Evolutionary conservation across 2,888 invertebrate species (phyloP), one percentile per base, ranked within the genome.

Genomic region (Drosophila atripex): DNA sequence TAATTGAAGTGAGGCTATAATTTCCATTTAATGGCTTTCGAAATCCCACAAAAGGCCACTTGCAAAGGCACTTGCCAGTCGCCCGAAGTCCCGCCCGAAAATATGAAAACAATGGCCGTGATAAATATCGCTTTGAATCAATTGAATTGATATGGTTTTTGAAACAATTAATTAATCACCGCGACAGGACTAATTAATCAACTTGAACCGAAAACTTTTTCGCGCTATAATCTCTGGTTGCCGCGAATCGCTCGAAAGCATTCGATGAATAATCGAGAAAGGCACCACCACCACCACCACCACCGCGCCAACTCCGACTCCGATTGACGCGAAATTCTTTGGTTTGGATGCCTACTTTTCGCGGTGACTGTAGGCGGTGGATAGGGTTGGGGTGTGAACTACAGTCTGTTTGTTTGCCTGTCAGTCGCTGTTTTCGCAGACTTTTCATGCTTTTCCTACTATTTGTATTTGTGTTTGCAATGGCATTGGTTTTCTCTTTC

Each of bases 181-280:
- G 59, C 11, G 57, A 46, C 30, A 28, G 21, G 21, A 21, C 46
- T 59, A 59, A 61, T 61, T 41, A 59, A 61, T 61, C 39, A 47
- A 11, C 12, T 7, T 12, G 39, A 16, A 45, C 12, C 14, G 23
- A 6, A 32, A 45, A 43, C 5, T 43, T 43, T 58, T 63, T 58
- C 65, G 43, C 54, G 54, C 55, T 53, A 54, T 55, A 74, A 60
- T 64, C 66, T 59, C 70, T 64, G 58, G 69, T 23, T 80, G 60
- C 59, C 61, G 64, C 55, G 71, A 71, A 78, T 71, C 63, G 63
- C 66, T 68, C 66, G 75, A 71, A 9, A 75, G 60, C 73, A 64
- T 82, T 80, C 73, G 78, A 75, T 80, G 78, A 80, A 80, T 78
- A 84, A 80, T 84, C 82, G 69, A 59, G 65, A 28, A 28, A 28